phyloP scores from a whole-genome alignment of 2,888 invertebrate genomes.

The Mechanitis mazaeus region DNA sequence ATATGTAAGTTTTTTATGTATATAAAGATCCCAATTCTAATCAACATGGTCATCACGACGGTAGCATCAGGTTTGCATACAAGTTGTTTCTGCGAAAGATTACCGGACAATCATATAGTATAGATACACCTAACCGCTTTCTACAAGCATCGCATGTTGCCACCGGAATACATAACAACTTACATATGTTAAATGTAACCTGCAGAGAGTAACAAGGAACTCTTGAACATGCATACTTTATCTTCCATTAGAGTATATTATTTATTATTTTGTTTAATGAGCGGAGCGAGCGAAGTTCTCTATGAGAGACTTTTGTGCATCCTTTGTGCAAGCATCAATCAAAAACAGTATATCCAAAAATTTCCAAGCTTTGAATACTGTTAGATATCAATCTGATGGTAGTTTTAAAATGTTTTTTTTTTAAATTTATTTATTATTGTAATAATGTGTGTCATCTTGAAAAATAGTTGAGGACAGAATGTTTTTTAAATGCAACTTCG shows the following conservation, averaged over 20 bases:
- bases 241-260: background rate
- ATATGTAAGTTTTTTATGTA: constrained; percentile 12
- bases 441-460: no score
- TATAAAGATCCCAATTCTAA: constrained; percentile 21
- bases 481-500: no score
- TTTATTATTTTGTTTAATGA: background rate
- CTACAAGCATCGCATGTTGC: constrained; percentile 61
- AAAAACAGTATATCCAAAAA: no score
- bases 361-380: no score
- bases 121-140: constrained; percentile 71
- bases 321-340: no score
- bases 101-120: constrained; percentile 63
- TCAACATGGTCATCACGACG: constrained; percentile 55
- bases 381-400: no score
- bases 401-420: no score
- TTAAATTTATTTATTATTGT: no score
- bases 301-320: no score
- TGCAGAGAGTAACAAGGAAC: constrained; percentile 17
- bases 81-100: constrained; percentile 70
- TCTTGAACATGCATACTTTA: constrained; percentile 6
- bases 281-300: no score
- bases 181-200: constrained; percentile 21
- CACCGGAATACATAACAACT: constrained; percentile 58
- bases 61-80: constrained; percentile 57
- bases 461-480: no score